phyloP scores from a whole-genome alignment of 1,140 invertebrate genomes.

The Penaeus japonicus region DNA sequence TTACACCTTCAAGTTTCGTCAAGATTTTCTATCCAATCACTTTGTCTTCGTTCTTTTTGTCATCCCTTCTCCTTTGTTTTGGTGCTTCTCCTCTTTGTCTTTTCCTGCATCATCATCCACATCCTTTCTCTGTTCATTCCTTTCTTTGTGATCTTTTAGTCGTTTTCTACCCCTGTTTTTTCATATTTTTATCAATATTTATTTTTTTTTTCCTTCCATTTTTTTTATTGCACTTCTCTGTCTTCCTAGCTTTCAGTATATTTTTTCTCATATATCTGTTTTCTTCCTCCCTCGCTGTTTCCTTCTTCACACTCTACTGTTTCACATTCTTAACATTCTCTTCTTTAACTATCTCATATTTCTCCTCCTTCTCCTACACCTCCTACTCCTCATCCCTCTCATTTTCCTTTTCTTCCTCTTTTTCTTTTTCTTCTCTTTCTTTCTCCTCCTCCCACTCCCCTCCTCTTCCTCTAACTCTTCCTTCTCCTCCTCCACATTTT shows the following conservation, averaged over 20 bases:
- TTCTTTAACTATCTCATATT: no score
- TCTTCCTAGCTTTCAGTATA: neutral
- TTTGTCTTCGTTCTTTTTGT: neutral
- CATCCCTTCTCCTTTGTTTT: neutral
- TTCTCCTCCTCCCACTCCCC: neutral
- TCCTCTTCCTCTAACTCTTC: neutral
- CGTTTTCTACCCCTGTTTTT: neutral
- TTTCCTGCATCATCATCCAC: no score
- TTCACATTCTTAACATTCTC: no score
- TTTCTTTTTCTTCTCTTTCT: neutral
- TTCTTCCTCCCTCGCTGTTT: no score
- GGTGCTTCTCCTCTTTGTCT: neutral
- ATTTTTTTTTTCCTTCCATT: neutral
- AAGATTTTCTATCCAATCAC: neutral
- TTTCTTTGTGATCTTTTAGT: neutral
- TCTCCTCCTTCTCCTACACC: neutral
- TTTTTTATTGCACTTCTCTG: neutral
- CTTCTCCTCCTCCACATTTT: neutral
- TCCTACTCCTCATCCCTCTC: neutral
- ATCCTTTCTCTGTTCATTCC: no score
- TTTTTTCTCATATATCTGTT: neutral
- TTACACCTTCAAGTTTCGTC: no score
- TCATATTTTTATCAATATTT: neutral
- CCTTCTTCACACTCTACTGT: no score
- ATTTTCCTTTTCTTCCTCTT: neutral